Percentiles rank a stretch among this genome's conserved stretches.
These are phyloP conservation scores for Callipepla squamata DNA, from an alignment of 2,113 vertebrate genomes.

Conservation along the genomic window DNA sequence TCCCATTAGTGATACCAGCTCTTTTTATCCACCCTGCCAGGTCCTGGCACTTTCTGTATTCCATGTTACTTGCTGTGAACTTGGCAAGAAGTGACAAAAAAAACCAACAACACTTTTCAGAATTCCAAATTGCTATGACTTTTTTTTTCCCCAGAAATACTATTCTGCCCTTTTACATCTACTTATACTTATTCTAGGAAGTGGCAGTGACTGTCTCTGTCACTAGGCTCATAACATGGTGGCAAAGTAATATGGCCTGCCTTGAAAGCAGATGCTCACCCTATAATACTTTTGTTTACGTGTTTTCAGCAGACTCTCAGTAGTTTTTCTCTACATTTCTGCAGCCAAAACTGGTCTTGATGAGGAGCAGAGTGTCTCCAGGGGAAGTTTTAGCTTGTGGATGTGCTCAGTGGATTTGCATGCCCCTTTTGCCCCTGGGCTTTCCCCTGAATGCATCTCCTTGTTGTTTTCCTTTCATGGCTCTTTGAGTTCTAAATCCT, in stretches of 20 bases:
- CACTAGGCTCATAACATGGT: accelerated
- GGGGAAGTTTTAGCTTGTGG: neutral
- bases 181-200: neutral
- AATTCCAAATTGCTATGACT: neutral
- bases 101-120: neutral
- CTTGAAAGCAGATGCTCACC: neutral
- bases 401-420: neutral
- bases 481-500: neutral
- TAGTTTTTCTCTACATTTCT: neutral
- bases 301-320: neutral
- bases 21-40: neutral
- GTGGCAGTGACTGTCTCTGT: neutral
- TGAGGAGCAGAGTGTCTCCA: neutral
- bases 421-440: neutral
- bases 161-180: neutral
- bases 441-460: neutral
- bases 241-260: neutral
- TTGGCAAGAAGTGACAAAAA: neutral
- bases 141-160: neutral
- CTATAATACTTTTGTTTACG: neutral
- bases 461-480: neutral
- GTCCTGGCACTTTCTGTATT: neutral
- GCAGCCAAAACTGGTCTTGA: neutral
- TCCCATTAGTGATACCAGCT: neutral
- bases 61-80: neutral